Percentiles rank a stretch among this genome's conserved stretches.
These are phyloP conservation scores for Digitonthophagus gazella DNA, from an alignment of 2,888 invertebrate genomes.

Conservation along the genomic window DNA sequence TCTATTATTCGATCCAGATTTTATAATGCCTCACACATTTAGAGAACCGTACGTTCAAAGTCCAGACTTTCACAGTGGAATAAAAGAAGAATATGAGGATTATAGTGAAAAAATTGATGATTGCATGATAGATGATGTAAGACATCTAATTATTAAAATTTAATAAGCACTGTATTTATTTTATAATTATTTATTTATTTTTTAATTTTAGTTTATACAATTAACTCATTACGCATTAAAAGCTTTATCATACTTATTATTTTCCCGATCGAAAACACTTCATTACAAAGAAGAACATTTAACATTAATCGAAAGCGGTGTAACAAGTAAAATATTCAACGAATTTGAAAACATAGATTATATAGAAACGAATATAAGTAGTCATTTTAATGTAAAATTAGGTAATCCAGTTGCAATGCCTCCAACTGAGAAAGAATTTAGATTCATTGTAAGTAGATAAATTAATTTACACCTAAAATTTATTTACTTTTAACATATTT, in stretches of 20 bases:
- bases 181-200: background rate
- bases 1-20: background rate
- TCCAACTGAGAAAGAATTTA: background rate
- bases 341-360: background rate
- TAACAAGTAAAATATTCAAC: conserved; percentile 2
- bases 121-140: background rate
- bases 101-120: background rate
- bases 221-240: background rate
- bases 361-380: background rate
- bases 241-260: background rate
- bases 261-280: conserved; percentile 1
- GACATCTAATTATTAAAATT: background rate
- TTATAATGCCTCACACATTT: background rate
- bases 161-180: background rate
- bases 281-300: background rate
- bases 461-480: background rate
- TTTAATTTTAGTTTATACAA: background rate
- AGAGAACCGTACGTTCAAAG: background rate
- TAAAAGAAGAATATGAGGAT: background rate
- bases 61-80: background rate
- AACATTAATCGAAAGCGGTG: background rate
- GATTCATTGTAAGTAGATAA: background rate
- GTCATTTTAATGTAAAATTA: background rate
- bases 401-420: background rate
- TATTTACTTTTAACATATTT: too few relatives aligned